These are phyloP conservation scores for Philereme transversata DNA, from an alignment of 2,888 invertebrate genomes.

Conservation along the genomic window DNA sequence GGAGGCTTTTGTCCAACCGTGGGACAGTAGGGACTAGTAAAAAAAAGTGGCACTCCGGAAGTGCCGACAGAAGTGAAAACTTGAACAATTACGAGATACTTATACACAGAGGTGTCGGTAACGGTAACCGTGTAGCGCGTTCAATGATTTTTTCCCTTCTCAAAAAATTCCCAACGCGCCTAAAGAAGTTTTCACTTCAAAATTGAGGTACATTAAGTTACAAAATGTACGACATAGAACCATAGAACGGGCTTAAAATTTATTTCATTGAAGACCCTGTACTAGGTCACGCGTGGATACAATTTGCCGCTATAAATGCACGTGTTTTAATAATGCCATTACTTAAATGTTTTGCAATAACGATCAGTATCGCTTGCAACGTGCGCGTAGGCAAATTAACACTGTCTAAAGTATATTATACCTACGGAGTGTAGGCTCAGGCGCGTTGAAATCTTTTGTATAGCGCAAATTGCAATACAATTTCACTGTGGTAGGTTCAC, in stretches of 20 bases:
- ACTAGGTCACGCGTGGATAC: slow-evolving; percentile 16
- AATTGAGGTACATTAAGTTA: no score
- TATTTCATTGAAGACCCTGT: slow-evolving; percentile 7
- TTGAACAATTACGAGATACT: no score
- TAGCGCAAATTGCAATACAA: neutral
- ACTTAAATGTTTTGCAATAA: slow-evolving; percentile 27
- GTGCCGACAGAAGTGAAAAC: no score
- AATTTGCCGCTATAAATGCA: slow-evolving; percentile 17
- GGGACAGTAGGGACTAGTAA: no score
- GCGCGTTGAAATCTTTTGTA: slow-evolving; percentile 28
- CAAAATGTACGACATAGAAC: neutral
- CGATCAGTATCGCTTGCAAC: slow-evolving; percentile 26
- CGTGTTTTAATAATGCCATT: slow-evolving; percentile 28
- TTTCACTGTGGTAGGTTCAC: slow-evolving; percentile 1
- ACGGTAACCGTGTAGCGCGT: no score
- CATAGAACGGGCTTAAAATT: neutral
- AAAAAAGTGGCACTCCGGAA: no score
- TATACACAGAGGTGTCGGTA: no score
- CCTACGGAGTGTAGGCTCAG: slow-evolving; percentile 10
- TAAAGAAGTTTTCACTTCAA: no score
- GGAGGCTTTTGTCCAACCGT: no score
- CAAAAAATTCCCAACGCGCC: no score
- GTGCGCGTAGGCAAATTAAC: slow-evolving; percentile 12
- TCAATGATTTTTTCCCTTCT: no score
- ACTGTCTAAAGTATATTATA: neutral